Evolutionary conservation across 2,888 invertebrate species (phyloP).

Genomic region (Oxyteleia sp.): DNA sequence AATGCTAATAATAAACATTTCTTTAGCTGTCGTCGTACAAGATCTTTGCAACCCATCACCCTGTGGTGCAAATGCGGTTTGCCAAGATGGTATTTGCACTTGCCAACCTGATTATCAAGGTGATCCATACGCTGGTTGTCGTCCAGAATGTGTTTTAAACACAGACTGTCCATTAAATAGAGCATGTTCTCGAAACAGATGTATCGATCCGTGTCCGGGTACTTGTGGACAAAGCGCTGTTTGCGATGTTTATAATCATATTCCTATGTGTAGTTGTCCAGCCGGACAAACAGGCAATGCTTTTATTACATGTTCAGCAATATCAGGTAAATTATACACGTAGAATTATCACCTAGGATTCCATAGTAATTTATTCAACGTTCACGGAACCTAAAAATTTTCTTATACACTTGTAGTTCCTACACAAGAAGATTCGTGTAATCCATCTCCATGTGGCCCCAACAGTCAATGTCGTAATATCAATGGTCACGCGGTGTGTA

Average conservation of each 20-base stretch:
- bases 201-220: conserved; percentile 91
- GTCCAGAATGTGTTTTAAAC: conserved; percentile 91
- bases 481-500: conserved; percentile 90
- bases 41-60: conserved; percentile 88
- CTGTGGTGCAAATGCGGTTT: conserved; percentile 90
- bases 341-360: too few species aligned
- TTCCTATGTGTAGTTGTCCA: conserved; percentile 91
- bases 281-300: conserved; percentile 91
- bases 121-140: conserved; percentile 91
- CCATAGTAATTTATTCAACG: too few species aligned
- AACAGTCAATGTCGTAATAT: conserved; percentile 90
- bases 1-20: too few species aligned
- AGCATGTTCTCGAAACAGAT: conserved; percentile 92
- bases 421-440: conserved; percentile 85
- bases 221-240: conserved; percentile 89
- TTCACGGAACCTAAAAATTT: conserved; percentile 32
- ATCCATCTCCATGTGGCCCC: conserved; percentile 88
- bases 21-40: conserved; percentile 71
- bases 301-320: conserved; percentile 90
- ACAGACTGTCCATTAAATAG: conserved; percentile 90
- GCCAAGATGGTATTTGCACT: conserved; percentile 88
- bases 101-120: conserved; percentile 89
- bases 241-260: conserved; percentile 89
- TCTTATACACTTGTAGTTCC: conserved; percentile 54
- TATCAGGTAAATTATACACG: conserved; percentile 84